Conservation (phyloP, 2,113 vertebrate genomes). For the Girardinichthys multiradiatus region DNA sequence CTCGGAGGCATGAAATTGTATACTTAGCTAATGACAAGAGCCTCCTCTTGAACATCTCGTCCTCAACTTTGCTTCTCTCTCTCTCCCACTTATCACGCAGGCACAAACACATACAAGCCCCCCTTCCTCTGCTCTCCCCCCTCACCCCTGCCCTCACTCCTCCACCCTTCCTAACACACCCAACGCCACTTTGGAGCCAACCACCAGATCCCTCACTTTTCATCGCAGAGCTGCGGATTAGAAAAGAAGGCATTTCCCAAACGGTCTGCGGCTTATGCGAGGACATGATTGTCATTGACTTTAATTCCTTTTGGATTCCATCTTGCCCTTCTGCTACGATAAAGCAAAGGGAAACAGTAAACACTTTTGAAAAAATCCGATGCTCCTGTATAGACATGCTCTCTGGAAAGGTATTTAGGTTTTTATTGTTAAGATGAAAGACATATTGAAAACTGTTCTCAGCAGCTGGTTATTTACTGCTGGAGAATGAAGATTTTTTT, state of each 20-base stretch:
- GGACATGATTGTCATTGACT: constrained; percentile 73
- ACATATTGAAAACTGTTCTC: constrained; percentile 47
- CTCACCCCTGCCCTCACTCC: constrained; percentile 15
- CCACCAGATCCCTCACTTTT: constrained; percentile 54
- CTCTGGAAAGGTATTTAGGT: constrained; percentile 55
- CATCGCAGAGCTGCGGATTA: constrained; percentile 67
- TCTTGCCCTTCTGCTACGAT: constrained; percentile 38
- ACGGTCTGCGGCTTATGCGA: constrained; percentile 63
- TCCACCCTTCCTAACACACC: constrained; percentile 53
- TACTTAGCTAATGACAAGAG: constrained; percentile 43
- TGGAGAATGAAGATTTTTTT: constrained; percentile 7
- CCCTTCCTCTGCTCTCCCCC: not conserved
- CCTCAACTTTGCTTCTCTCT: constrained; percentile 16
- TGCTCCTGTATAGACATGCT: constrained; percentile 65
- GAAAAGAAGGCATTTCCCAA: constrained; percentile 68
- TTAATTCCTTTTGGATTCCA: constrained; percentile 60
- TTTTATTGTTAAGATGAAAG: constrained; percentile 73
- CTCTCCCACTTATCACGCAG: constrained; percentile 7
- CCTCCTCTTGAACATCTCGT: constrained; percentile 47
- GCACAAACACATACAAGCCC: constrained; percentile 32
- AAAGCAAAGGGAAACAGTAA: constrained; percentile 53
- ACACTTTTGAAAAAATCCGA: constrained; percentile 33
- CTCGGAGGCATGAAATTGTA: constrained; percentile 72
- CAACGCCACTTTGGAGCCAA: constrained; percentile 48
- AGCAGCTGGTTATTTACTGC: constrained; percentile 45